A percentile compares a stretch with the other conserved stretches of the same genome.
Conservation (phyloP, 2,888 invertebrate genomes). For the Julus scandinavius region DNA sequence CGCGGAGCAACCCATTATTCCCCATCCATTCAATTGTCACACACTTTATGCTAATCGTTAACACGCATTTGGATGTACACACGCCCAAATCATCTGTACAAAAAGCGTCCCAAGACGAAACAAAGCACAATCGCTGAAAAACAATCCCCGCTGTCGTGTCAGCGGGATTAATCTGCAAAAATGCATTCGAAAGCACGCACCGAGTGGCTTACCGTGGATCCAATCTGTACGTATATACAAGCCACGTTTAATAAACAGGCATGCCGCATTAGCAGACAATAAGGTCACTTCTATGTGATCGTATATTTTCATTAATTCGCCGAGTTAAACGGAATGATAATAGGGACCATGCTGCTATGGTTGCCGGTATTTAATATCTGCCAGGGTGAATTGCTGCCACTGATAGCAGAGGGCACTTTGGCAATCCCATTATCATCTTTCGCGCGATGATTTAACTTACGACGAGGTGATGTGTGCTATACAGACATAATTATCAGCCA, state of each 20-base stretch:
- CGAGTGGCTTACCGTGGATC: background rate
- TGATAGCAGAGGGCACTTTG: constrained; percentile 12
- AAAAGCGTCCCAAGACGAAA: background rate
- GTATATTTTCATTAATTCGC: background rate
- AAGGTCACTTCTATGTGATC: background rate
- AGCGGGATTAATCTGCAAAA: background rate
- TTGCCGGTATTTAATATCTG: background rate
- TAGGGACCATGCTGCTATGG: background rate
- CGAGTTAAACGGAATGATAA: constrained; percentile 6
- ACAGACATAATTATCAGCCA: constrained; percentile 37
- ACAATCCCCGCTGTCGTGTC: background rate
- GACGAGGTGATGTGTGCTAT: background rate
- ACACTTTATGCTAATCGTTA: constrained; percentile 29
- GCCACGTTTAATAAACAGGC: background rate
- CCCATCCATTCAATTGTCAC: background rate
- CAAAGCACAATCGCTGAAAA: background rate
- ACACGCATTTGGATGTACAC: background rate
- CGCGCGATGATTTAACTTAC: constrained; percentile 21
- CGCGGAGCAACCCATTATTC: background rate
- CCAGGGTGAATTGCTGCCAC: background rate
- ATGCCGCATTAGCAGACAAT: background rate
- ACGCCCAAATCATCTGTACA: background rate
- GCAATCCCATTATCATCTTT: constrained; percentile 38
- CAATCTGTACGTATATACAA: background rate
- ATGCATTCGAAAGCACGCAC: background rate